Base-by-base conservation (phyloP, 2,797 vertebrate genomes). In the Lacerta agilis region DNA sequence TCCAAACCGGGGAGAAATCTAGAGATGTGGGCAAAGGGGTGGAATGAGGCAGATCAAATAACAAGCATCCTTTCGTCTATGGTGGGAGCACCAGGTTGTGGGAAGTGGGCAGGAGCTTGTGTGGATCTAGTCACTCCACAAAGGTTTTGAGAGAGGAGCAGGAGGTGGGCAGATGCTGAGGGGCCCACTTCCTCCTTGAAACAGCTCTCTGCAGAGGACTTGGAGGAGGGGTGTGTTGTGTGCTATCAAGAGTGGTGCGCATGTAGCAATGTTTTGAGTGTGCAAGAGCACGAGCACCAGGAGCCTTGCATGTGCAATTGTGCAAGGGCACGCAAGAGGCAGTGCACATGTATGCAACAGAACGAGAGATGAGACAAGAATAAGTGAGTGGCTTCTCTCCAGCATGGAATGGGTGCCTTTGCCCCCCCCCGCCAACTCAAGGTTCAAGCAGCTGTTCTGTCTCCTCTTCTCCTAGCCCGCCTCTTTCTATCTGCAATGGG, bases 141-240 rank as follows among this genome's bases (percentile, higher is more conserved):
- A 71, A 79, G 29, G 49, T 23, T 41, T 41, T 3, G 25, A 23
- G 82, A 49, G 1, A 6, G 15, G 41, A 80, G 55, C 77, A 81
- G 87, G 73, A 75, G 87, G 87, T 78, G 5, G 87, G 8, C 87
- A 88, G 87, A 88, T 88, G 87, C 15, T 13, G 29, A 1, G 41
- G 29, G 83, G 73, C 64, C 23, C 18, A 3, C 25, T 45, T 64
- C 38, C 8, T 79, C 66, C 36, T 72, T 1, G 10, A 18, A 27
- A 43, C 13, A 10, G 10, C 36, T 20, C 18, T 72, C 27, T 11
- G 2, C 8, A 36, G 45, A 25, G 33, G 10, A 67, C 71, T 36
- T n/a, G 41, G 13, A 33, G 29, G 13, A 18, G 13, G 75, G 45
- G 45, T 20, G 3, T 36, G 33, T 20, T 64, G 20, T 33, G 15